Evolutionary conservation across 1,140 invertebrate genomes (phyloP), one percentile per base, ranked within the genome.

Genomic region (Sitodiplosis mosellana): DNA sequence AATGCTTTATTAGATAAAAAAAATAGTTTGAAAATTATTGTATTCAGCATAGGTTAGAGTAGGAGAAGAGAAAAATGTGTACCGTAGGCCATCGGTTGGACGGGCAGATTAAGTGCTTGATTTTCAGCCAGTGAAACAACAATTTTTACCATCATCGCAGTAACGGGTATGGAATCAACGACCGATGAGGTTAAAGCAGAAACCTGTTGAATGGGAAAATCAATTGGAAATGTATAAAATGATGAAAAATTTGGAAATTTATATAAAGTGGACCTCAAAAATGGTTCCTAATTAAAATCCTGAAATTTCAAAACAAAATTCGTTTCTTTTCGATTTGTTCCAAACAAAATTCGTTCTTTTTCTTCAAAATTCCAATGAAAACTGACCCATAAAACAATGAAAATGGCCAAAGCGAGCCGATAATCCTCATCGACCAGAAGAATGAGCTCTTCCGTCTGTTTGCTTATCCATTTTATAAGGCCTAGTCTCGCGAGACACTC

Each of bases 81-180:
- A 2, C 86, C 86, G 52, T 85, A 82, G 0, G 82, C 76, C 2
- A 90, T 59, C 1, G 84, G 83, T 34, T 76, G 69, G 41, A 87
- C 60, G 0, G 82, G 81, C 17, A 89, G 62, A 14, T 71, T 60
- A 1, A 86, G 61, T 5, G 73, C 68, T 0, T 65, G 59, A 57
- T 83, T 80, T 19, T 75, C 65, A 1, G 75, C 70, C 20, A 87
- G 54, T 47, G 70, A 68, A 0, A 72, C 73, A 0, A 81, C 73
- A 38, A 87, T 74, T 48, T 78, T 72, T 17, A 87, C 70, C 83
- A 87, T 87, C 72, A 87, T 84, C 0, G 83, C 84, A 0, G 82
- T 79, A 18, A 86, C 74, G 0, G 84, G 83, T 47, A 87, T 81
- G 56, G 86, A 87, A 55, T 87, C 84, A n/a, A 87, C 75, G 49